A percentile compares a stretch with the other conserved stretches of the same genome.
These are phyloP conservation scores for Drosophila conformis DNA, from an alignment of 2,888 invertebrate species.

Conservation along the genomic window DNA sequence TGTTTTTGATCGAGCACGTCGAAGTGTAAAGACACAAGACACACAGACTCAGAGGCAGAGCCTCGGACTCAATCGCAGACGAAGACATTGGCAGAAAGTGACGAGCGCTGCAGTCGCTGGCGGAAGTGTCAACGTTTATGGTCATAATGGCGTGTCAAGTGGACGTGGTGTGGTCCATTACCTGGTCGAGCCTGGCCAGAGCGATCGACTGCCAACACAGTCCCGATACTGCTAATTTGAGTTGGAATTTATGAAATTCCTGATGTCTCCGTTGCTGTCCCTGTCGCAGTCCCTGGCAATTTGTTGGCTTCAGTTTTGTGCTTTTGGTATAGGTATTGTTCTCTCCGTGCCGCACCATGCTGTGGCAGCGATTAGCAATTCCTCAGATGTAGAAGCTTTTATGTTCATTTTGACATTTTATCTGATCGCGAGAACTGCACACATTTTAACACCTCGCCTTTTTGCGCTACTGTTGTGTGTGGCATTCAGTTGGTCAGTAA, in stretches of 20 bases:
- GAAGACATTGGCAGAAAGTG: conserved; percentile 42
- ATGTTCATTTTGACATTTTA: conserved; percentile 84
- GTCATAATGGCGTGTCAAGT: conserved; percentile 81
- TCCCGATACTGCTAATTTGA: conserved; percentile 67
- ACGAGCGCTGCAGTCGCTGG: conserved; percentile 54
- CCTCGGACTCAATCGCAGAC: conserved; percentile 4
- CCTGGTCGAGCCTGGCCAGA: conserved; percentile 16
- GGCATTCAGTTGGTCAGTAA: conserved; percentile 39
- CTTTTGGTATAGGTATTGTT: background rate
- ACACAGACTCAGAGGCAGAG: conserved; percentile 9
- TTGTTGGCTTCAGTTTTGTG: conserved; percentile 53
- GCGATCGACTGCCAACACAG: conserved; percentile 17
- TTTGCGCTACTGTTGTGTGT: conserved; percentile 40
- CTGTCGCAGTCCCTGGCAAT: conserved; percentile 46
- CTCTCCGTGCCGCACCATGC: conserved; percentile 5
- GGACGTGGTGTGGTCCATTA: conserved; percentile 80
- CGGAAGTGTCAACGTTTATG: conserved; percentile 81
- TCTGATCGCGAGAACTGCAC: conserved; percentile 82
- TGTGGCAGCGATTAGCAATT: conserved; percentile 75
- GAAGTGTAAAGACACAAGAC: conserved; percentile 11
- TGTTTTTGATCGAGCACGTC: conserved; percentile 75
- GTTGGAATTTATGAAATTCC: conserved; percentile 77
- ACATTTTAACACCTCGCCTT: conserved; percentile 78
- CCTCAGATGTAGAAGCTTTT: conserved; percentile 83
- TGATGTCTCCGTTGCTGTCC: conserved; percentile 39